Base-by-base conservation (phyloP, 2,888 invertebrate species). In the Subacronicta megacephala region DNA sequence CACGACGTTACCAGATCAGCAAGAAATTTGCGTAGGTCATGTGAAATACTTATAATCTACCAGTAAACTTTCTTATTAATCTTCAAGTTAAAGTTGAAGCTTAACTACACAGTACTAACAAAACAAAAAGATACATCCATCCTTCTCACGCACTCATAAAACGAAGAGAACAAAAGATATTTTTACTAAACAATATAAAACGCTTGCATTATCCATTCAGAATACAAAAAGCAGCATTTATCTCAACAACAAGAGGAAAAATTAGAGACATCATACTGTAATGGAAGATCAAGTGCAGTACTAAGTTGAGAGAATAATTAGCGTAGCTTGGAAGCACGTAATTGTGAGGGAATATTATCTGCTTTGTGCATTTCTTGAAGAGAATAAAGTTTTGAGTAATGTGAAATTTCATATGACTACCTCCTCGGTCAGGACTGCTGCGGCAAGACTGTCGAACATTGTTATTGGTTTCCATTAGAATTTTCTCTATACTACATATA, bases 291-390 rank as follows among this genome's bases (percentile, higher is more conserved):
- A 87, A 86, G 85, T 81, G 72, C 77, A 84, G 84, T 78, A 77
- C 75, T 78, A 78, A 83, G 75, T 84, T 75, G 77, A 87, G 86
- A 84, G 87, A 78, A 84, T 88, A 89, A 89, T 89, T 89, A 88
- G 85, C 79, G 62, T 70, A 56, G 60, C 68, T 58, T 17, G 57
- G 55, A 54, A 64, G 77, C 72, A 74, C 74, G 75, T 71, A 67
- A 64, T 72, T 63, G 57, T 61, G 49, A 42, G 46, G 58, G 53
- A 72, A 54, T 63, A 59, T 66, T 65, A 35, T 65, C 59, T 71
- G 50, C 40, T 12, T 53, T 31, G 3, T 40, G 33, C 18, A 37
- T 43, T n/a, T n/a, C n/a, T n/a, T n/a, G n/a, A n/a, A n/a, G n/a
- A n/a, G n/a, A n/a, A n/a, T n/a, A n/a, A n/a, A n/a, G n/a, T n/a